Base-by-base conservation (phyloP, 2,888 invertebrate genomes). In the Conus canariensis region DNA sequence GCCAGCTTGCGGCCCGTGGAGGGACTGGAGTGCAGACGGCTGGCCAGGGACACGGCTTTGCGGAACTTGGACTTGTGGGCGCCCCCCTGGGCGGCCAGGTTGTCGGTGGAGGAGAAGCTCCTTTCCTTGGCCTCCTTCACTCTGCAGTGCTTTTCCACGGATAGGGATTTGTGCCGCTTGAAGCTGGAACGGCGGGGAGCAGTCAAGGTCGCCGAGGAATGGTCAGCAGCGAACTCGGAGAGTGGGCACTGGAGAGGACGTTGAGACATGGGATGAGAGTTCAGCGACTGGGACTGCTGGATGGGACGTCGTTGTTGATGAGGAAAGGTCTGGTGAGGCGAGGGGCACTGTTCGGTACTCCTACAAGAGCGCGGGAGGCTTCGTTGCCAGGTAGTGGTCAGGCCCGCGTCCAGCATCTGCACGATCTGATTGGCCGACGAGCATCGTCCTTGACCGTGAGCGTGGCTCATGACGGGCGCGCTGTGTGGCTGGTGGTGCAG, bases 1-100 rank as follows among this genome's bases (percentile, higher is more conserved):
- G 95, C 95, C 88, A 95, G 94, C 92, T 95, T 95, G 89, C 94
- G 92, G 58, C 96, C 95, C 12, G 96, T 95, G 19, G 95, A 95
- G 16, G 96, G 96, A 92, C 96, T 96, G 88, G 95, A 94, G 90
- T 95, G 95, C 74, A 95, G 94, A 89, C 95, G 94, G 90, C 94
- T 95, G 25, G 95, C 95, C 77, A 95, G 93, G 77, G 95, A 95
- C 22, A 95, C 94, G 30, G 95, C 94, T 91, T 95, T 95, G 90
- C 95, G 94, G 91, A 95, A 95, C 93, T 95, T 94, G 90, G 94
- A 93, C 94, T 93, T 94, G 91, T 80, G 77, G 64, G 64, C 16
- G 92, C 94, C 93, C 92, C 94, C 93, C 91, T 95, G 94, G 9
- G 90, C 85, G 64, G 90, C 90, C 80, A 95, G 93, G 94, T 95